Evolutionary conservation across 2,888 invertebrate genomes (phyloP).

Genomic region (Melikaiella ostensackeni): DNA sequence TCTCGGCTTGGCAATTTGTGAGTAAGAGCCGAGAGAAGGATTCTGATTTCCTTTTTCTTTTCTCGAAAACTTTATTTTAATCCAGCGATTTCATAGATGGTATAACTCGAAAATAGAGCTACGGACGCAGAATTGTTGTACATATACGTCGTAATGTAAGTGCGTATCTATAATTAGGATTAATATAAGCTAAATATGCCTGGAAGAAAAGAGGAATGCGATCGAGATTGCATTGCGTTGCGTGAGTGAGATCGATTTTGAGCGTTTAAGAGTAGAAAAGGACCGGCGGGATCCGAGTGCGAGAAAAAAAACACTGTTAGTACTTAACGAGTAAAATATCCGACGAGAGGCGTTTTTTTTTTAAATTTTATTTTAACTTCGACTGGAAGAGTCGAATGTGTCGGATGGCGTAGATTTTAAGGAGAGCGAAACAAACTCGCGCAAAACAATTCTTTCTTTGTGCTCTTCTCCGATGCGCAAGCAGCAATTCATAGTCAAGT

Average conservation of each 20-base stretch:
- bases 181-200: conserved; percentile 5
- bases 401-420: conserved; percentile 37
- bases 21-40: background rate
- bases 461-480: conserved; percentile 37
- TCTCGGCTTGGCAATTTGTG: background rate
- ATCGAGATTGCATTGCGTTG: conserved; percentile 22
- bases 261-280: conserved; percentile 14
- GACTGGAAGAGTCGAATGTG: background rate
- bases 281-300: conserved; percentile 18
- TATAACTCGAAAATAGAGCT: conserved; percentile 24
- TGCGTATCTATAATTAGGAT: background rate
- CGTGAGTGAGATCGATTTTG: conserved; percentile 34
- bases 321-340: conserved; percentile 30
- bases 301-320: conserved; percentile 25
- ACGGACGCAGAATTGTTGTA: conserved; percentile 9
- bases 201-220: conserved; percentile 29
- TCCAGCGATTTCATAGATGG: background rate
- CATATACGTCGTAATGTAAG: conserved; percentile 35
- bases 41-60: background rate
- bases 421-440: conserved; percentile 14
- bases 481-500: conserved; percentile 43
- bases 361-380: conserved; percentile 11
- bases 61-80: background rate
- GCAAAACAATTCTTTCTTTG: conserved; percentile 25
- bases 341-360: conserved; percentile 7